Evolutionary conservation across 2,797 vertebrate genomes (phyloP).

Genomic region (Limosa lapponica): DNA sequence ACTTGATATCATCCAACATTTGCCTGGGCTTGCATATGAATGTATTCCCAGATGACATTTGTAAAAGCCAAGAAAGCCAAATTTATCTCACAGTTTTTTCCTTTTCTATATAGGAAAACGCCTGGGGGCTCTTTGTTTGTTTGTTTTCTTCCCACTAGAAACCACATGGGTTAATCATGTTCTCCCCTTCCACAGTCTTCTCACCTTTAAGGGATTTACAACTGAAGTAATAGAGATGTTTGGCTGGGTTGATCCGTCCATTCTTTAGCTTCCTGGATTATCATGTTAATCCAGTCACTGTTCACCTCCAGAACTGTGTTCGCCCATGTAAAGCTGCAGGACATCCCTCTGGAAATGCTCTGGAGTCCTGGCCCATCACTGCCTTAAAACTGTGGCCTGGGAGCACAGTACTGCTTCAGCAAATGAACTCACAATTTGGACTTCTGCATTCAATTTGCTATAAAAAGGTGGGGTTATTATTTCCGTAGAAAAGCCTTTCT

Average conservation of each 20-base stretch:
- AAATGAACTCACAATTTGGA: neutral
- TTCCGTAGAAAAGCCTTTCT: neutral
- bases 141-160: neutral
- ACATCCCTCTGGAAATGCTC: neutral
- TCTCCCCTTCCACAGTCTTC: neutral
- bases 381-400: neutral
- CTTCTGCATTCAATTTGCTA: neutral
- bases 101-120: neutral
- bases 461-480: neutral
- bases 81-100: neutral
- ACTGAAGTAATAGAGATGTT: neutral
- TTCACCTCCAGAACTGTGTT: neutral
- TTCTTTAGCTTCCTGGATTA: neutral
- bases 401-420: neutral
- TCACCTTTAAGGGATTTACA: neutral
- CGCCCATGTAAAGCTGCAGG: neutral
- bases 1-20: neutral
- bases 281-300: neutral
- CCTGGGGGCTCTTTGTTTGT: neutral
- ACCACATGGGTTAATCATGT: neutral
- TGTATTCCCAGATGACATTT: neutral
- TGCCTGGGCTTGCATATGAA: neutral
- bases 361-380: rapidly evolving
- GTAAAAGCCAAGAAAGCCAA: neutral
- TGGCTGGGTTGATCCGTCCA: neutral